A percentile compares a stretch with the other conserved stretches of the same genome.
These are phyloP conservation scores for Julus scandinavius DNA, from an alignment of 2,888 invertebrate species.

Conservation along the genomic window DNA sequence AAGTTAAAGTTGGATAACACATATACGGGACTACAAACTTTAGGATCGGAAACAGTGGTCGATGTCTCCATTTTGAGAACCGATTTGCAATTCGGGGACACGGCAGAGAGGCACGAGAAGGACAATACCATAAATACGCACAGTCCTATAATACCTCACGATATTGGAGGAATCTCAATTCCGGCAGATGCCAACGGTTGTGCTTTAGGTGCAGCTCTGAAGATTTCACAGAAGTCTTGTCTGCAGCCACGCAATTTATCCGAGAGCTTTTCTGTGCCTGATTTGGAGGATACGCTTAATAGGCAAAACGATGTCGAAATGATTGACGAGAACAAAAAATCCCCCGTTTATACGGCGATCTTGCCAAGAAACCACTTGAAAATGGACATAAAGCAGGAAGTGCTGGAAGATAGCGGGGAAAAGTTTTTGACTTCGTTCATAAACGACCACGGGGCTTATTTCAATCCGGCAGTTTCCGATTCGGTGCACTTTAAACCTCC, in stretches of 20 bases:
- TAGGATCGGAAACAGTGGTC: slow-evolving; percentile 81
- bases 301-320: background rate
- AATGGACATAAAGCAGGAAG: slow-evolving; percentile 1
- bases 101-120: background rate
- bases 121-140: background rate
- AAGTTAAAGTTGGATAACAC: slow-evolving; percentile 76
- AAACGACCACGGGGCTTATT: slow-evolving; percentile 48
- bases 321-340: background rate
- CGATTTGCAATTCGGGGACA: background rate
- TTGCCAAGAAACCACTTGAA: background rate
- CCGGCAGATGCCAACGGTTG: background rate
- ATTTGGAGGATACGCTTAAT: background rate
- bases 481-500: background rate
- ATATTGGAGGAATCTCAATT: slow-evolving; percentile 46
- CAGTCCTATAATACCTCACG: background rate
- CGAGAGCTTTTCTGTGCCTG: background rate
- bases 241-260: background rate
- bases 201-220: background rate
- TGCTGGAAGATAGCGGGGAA: background rate
- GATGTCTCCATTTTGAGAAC: slow-evolving; percentile 43
- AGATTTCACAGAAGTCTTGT: background rate
- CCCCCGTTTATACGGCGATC: background rate
- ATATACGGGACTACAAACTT: slow-evolving; percentile 83
- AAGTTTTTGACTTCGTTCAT: slow-evolving; percentile 35
- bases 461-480: background rate